Percentiles rank a stretch among this genome's conserved stretches.
Conservation (phyloP, 2,113 vertebrate genomes). For the Lampris megalopsis region DNA sequence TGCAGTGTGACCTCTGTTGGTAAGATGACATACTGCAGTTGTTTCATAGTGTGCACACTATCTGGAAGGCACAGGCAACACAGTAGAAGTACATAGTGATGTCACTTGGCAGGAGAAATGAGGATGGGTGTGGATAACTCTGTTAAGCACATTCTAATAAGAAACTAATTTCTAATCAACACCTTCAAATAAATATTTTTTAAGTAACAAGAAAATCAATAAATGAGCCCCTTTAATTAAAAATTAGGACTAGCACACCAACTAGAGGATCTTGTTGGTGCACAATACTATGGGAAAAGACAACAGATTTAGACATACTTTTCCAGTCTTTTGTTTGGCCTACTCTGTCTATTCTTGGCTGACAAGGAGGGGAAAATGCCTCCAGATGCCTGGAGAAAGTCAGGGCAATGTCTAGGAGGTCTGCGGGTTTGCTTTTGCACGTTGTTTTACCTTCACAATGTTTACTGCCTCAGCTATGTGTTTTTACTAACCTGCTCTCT, state of each 20-base stretch:
- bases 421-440: neutral
- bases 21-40: conserved; percentile 1
- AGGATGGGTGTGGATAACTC: neutral
- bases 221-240: too few species aligned
- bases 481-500: conserved; percentile 87
- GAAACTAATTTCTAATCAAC: neutral
- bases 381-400: neutral
- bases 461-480: neutral
- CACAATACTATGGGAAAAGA: neutral
- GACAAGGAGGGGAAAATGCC: neutral
- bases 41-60: neutral
- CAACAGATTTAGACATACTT: neutral
- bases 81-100: neutral
- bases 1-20: conserved; percentile 73
- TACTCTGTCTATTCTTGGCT: neutral
- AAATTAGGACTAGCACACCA: too few species aligned
- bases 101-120: neutral
- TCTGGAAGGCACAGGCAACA: neutral
- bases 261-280: neutral
- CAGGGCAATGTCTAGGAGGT: neutral
- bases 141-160: neutral
- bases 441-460: neutral
- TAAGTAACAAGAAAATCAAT: too few species aligned
- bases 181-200: too few species aligned
- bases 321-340: neutral